Base-by-base conservation (phyloP, 2,113 vertebrate species). In the Anhinga rufa region DNA sequence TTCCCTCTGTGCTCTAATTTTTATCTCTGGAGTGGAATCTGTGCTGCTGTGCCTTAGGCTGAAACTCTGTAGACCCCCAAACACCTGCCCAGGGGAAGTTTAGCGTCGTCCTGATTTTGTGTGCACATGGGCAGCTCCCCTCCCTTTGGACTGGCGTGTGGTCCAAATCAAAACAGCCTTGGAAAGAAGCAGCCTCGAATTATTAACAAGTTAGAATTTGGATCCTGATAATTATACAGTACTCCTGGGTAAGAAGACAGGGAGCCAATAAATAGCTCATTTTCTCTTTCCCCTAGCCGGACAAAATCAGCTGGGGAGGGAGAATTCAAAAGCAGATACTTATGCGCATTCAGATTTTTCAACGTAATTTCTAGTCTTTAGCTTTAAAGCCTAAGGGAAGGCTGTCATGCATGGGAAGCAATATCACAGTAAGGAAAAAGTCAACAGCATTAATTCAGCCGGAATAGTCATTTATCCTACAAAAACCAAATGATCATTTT, bases 51-150 rank as follows among this genome's bases (percentile, higher is more conserved):
- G 19, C 21, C 15, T 82, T 58, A 46, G 21, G 14, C 14, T 79
- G 29, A 76, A 87, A 44, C 17, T 46, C 16, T 79, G 21, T 22
- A 86, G 26, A 12, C 6, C 10, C 3, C 12, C 34, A 61, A 42
- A 71, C n/a, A 61, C 29, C 22, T 88, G 25, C 9, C 34, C 10
- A 51, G 6, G 7, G 38, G 25, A 55, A 42, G 6, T 70, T 84
- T 19, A 81, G 32, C 4, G 14, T 55, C 12, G 22, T 71, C 76
- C 16, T 72, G 57, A 16, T 9, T 85, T 49, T 32, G 12, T 12
- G 8, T 13, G 12, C 14, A 11, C 3, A 6, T n/a, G 21, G 7
- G 17, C 2, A 1, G 11, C 14, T 85, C 19, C 20, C 22, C 4
- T 65, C 9, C 7, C 36, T 69, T 85, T 3, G 1, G 38, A 28